Percentiles rank a stretch among this genome's conserved stretches.
Evolutionary conservation across 2,888 invertebrate genomes (phyloP).

Genomic region (Rhagonycha fulva): DNA sequence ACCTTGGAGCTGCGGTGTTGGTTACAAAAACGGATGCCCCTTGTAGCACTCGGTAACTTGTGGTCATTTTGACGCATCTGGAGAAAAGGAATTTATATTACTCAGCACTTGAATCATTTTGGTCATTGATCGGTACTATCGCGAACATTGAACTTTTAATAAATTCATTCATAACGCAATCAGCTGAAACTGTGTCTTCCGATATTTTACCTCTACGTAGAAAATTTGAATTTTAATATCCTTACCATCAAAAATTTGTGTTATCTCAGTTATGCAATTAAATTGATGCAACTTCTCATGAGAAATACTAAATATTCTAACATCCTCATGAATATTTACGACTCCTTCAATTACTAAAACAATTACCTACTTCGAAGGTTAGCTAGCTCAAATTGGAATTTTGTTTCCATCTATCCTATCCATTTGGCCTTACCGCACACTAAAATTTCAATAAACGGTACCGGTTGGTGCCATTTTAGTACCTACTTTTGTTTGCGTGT

Average conservation of each 20-base stretch:
- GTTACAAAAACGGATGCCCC: not conserved
- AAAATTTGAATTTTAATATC: not conserved
- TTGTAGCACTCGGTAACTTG: not conserved
- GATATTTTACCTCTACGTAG: not conserved
- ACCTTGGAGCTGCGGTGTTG: not conserved
- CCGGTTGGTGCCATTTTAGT: not conserved
- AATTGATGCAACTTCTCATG: not conserved
- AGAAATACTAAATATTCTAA: not conserved
- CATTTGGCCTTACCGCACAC: not conserved
- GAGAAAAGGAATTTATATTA: not conserved
- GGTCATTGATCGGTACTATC: slow-evolving; percentile 7
- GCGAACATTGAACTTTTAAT: slow-evolving; percentile 12
- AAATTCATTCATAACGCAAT: slow-evolving; percentile 15
- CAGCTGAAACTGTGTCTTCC: slow-evolving; percentile 3
- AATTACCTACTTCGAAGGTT: not conserved
- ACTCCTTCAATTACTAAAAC: not conserved
- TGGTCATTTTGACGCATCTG: not conserved
- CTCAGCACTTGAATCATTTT: slow-evolving; percentile 8
- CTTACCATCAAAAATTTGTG: not conserved
- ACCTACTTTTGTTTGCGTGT: not conserved
- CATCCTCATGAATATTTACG: not conserved
- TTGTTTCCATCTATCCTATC: not conserved
- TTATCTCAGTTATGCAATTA: not conserved
- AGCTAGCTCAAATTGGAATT: not conserved
- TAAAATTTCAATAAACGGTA: not conserved